These are phyloP conservation scores for Eupithecia centaureata DNA, from an alignment of 2,888 invertebrate species.

Conservation along the genomic window DNA sequence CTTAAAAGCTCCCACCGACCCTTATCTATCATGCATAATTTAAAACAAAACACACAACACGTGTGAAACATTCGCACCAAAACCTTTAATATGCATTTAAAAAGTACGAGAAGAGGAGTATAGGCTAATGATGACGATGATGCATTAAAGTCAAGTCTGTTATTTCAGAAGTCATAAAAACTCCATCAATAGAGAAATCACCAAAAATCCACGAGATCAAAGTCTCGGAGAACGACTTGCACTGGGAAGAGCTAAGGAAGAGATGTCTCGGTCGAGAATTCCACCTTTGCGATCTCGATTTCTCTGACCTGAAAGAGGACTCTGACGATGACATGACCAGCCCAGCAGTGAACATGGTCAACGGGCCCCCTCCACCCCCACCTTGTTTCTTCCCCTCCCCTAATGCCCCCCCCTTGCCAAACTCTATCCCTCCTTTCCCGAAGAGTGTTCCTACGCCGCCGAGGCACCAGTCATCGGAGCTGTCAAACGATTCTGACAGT, in stretches of 20 bases:
- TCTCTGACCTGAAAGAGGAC: slow-evolving; percentile 94
- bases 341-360: slow-evolving; percentile 86
- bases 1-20: no score
- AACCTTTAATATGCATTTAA: no score
- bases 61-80: no score
- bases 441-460: slow-evolving; percentile 71
- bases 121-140: no score
- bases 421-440: slow-evolving; percentile 74
- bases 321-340: slow-evolving; percentile 93
- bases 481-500: slow-evolving; percentile 73
- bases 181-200: slow-evolving; percentile 87
- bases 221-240: slow-evolving; percentile 96
- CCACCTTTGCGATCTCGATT: slow-evolving; percentile 97
- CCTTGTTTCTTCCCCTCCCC: slow-evolving; percentile 85
- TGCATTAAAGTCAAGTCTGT: background rate
- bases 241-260: slow-evolving; percentile 95
- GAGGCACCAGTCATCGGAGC: slow-evolving; percentile 64
- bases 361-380: slow-evolving; percentile 92
- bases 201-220: slow-evolving; percentile 88
- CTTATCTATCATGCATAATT: no score
- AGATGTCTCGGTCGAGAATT: slow-evolving; percentile 89
- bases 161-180: slow-evolving; percentile 86
- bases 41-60: no score
- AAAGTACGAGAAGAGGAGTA: no score
- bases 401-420: slow-evolving; percentile 79